phyloP scores from a whole-genome alignment of 30 jellyfish, hydroid and myxozoan species.

The Morbakka virulenta region DNA sequence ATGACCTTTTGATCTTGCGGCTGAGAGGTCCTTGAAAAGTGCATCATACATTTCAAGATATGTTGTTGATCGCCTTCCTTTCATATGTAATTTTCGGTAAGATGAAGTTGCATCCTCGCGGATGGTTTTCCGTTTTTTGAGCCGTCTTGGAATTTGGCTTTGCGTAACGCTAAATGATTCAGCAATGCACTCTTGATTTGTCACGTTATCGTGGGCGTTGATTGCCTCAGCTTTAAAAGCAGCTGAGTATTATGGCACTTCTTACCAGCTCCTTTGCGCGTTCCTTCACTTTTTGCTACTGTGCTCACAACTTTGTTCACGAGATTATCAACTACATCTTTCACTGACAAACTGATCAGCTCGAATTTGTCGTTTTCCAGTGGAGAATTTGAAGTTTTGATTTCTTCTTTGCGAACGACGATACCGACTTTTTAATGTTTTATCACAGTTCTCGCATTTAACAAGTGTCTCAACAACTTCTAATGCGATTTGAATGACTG shows the following conservation, averaged over 20 bases:
- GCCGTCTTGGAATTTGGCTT: slow-evolving; percentile 11
- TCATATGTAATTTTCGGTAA: too few relatives aligned
- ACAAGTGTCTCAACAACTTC: neutral
- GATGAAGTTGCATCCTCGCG: too few relatives aligned
- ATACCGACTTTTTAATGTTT: neutral
- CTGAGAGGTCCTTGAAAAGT: too few relatives aligned
- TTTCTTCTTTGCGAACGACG: neutral
- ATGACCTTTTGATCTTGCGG: too few relatives aligned
- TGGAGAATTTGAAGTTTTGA: neutral
- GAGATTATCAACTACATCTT: neutral
- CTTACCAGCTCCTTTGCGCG: slow-evolving; percentile 3
- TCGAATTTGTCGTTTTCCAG: neutral
- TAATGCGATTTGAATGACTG: neutral
- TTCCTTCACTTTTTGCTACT: slow-evolving; percentile 8
- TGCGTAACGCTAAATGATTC: slow-evolving; percentile 5
- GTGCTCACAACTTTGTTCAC: slow-evolving; percentile 8
- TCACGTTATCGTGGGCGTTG: slow-evolving; percentile 6
- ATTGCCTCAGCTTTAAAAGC: slow-evolving; percentile 1
- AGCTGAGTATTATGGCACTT: slow-evolving; percentile 2
- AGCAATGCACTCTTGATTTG: neutral
- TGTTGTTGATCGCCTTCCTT: too few relatives aligned
- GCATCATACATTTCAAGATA: too few relatives aligned
- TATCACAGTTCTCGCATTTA: neutral
- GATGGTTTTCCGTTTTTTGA: too few relatives aligned
- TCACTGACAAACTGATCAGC: neutral